Evolutionary conservation across 2,113 vertebrate species (phyloP), one percentile per base, ranked within the genome.

Genomic region (Callospermophilus lateralis): DNA sequence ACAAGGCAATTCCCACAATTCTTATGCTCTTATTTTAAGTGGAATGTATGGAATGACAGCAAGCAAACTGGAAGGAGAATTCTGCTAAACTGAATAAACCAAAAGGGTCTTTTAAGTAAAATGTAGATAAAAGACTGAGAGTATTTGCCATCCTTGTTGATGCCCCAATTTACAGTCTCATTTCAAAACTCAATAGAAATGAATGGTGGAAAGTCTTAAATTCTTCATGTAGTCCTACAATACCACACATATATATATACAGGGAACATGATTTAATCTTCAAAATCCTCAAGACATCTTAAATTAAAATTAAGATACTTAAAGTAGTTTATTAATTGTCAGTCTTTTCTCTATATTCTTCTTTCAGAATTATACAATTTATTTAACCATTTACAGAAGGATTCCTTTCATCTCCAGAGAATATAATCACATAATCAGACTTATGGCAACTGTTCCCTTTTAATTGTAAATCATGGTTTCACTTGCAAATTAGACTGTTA

Each of bases 401-500:
- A 55, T 91, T 72, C 45, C 53, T 88, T 80, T 96, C 72, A 91
- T 81, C 76, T 94, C 83, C 63, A 88, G 58, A 95, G 53, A 93
- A 85, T 34, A 78, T 78, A 97, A 84, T 67, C 90, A 76, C 55
- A 93, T 84, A 93, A 94, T 79, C 93, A 86, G 58, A 72, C 55
- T 94, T 45, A 93, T 24, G 53, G 61, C 22, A 79, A 96, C 68
- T 91, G 79, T 84, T 84, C 22, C 55, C 84, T 84, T 93, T 95
- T 98, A 94, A 96, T 95, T 97, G 91, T 95, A 95, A 97, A 90
- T 73, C 95, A 93, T 84, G 85, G 51, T 37, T 96, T 51, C 58
- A 89, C 74, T 97, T 96, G 86, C 93, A 97, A 91, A 95, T 97
- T 84, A 97, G 88, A 84, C 85, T 97, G 30, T 94, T 97, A 97